These are phyloP conservation scores for Nematostella vectensis DNA, from an alignment of 92 coral and sea anemone genomes.

Conservation along the genomic window DNA sequence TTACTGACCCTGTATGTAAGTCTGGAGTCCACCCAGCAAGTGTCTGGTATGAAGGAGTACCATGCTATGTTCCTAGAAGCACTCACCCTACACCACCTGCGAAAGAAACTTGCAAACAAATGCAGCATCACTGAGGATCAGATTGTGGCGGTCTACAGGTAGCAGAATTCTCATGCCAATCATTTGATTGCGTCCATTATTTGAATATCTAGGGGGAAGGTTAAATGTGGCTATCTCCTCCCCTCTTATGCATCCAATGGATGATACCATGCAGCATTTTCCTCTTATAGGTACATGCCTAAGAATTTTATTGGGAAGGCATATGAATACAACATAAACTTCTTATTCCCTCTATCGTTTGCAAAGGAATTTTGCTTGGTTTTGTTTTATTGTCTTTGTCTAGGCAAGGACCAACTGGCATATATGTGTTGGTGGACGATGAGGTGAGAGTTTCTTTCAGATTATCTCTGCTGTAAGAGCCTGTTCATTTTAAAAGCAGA, in stretches of 20 bases:
- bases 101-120: conserved; percentile 66
- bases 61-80: conserved; percentile 81
- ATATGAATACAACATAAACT: no score
- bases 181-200: no score
- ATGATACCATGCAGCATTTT: no score
- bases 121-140: conserved; percentile 71
- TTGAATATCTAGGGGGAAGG: no score
- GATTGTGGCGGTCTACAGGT: conserved; percentile 84
- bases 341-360: no score
- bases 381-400: neutral
- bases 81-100: conserved; percentile 55
- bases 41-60: conserved; percentile 90
- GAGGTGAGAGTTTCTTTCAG: conserved; percentile 45
- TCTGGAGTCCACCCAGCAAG: conserved; percentile 87
- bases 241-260: no score
- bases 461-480: neutral
- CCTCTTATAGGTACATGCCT: no score
- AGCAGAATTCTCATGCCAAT: conserved; percentile 5
- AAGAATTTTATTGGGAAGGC: no score
- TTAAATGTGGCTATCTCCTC: no score
- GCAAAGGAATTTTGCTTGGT: no score
- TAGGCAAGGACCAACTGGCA: conserved; percentile 96
- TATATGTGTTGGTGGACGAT: conserved; percentile 80
- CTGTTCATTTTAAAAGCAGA: no score
- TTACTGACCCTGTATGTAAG: conserved; percentile 79